Conservation (phyloP, 2,888 invertebrate genomes). For the Tiliacea aurago region DNA sequence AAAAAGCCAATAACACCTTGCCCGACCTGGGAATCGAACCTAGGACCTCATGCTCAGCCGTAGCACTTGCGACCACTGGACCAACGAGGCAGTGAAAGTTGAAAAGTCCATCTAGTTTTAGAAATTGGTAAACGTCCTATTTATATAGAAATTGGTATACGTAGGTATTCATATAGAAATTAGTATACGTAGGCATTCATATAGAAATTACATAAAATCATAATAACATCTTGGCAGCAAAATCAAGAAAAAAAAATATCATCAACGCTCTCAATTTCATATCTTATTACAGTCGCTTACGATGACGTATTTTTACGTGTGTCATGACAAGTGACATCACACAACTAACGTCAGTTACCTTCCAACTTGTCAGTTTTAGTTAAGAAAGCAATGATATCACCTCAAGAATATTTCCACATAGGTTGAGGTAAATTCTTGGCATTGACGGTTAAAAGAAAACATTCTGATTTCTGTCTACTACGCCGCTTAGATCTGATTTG, state of each 20-base stretch:
- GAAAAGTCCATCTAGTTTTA: not conserved
- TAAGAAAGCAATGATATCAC: slow-evolving; percentile 32
- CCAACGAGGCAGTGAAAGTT: too few species aligned
- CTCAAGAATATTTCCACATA: slow-evolving; percentile 45
- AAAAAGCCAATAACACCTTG: too few species aligned
- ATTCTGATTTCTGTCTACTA: slow-evolving; percentile 15
- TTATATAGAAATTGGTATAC: too few species aligned
- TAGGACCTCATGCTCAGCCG: too few species aligned
- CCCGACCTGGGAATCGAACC: too few species aligned
- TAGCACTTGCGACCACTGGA: too few species aligned
- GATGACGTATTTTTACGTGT: slow-evolving; percentile 30
- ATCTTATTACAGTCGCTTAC: slow-evolving; percentile 22
- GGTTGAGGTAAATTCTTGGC: slow-evolving; percentile 49
- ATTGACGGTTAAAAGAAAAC: slow-evolving; percentile 30
- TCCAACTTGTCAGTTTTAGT: slow-evolving; percentile 44
- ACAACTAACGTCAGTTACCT: slow-evolving; percentile 11
- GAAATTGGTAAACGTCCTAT: too few species aligned
- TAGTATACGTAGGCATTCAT: too few species aligned
- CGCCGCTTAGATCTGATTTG: slow-evolving; percentile 6
- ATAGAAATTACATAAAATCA: slow-evolving; percentile 2
- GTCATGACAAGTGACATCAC: slow-evolving; percentile 49
- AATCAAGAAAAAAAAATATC: slow-evolving; percentile 9
- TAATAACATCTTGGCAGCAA: slow-evolving; percentile 28
- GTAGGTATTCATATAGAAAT: too few species aligned
- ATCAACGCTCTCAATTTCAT: slow-evolving; percentile 52